These are phyloP conservation scores for Rachycentron canadum DNA, from an alignment of 2,797 vertebrate species.

Conservation along the genomic window DNA sequence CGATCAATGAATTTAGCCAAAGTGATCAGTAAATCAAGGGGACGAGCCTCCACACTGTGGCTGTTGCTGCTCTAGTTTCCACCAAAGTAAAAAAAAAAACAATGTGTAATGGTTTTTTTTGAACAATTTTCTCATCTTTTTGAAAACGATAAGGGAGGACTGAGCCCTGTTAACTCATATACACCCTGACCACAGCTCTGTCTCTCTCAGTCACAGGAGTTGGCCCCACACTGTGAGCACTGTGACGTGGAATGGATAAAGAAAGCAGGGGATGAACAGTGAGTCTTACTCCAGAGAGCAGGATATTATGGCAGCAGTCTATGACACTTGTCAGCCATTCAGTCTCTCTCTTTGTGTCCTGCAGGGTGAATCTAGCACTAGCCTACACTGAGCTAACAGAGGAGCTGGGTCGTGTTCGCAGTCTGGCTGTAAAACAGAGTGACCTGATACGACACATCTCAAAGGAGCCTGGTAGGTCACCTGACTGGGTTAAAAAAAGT, in stretches of 20 bases:
- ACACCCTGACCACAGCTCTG: not conserved
- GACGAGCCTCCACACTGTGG: too few species aligned
- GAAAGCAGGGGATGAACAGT: constrained; percentile 93
- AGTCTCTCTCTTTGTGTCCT: not conserved
- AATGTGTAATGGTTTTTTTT: too few species aligned
- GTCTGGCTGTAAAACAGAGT: constrained; percentile 86
- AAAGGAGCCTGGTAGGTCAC: constrained; percentile 80
- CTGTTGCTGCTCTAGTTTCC: too few species aligned
- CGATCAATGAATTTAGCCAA: too few species aligned
- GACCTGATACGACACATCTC: constrained; percentile 81
- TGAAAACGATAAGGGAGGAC: too few species aligned
- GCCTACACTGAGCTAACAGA: constrained; percentile 93
- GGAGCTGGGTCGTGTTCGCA: constrained; percentile 88
- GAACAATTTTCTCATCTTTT: too few species aligned
- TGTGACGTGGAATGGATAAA: constrained; percentile 93
- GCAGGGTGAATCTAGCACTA: constrained; percentile 90
- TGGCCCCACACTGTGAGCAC: constrained; percentile 85
- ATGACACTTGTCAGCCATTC: not conserved
- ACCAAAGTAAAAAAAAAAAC: too few species aligned
- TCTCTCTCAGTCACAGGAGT: constrained; percentile 63
- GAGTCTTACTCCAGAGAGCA: constrained; percentile 68
- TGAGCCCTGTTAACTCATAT: too few species aligned
- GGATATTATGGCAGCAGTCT: not conserved
- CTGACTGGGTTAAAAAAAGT: not conserved
- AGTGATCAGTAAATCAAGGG: too few species aligned